Percentiles rank a stretch among this genome's conserved stretches.
Evolutionary conservation across 2,888 invertebrate species (phyloP).

Genomic region (Lithophane ornitopus): DNA sequence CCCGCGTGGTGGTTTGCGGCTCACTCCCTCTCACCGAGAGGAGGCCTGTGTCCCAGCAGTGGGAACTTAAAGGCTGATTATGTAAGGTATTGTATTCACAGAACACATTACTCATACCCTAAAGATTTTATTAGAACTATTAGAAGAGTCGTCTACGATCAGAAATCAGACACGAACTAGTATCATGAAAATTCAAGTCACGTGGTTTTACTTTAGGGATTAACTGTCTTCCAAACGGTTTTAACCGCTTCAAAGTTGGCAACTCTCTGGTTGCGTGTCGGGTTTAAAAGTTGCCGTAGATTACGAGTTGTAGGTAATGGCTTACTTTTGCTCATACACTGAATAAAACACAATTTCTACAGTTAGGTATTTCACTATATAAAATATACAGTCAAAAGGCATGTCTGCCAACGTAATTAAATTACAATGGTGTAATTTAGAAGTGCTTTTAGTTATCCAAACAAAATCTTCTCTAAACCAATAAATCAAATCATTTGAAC

Average conservation of each 20-base stretch:
- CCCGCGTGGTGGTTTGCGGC: too few species aligned
- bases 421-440: too few species aligned
- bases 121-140: not conserved
- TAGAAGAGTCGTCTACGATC: not conserved
- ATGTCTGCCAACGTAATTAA: not conserved
- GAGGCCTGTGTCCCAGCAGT: too few species aligned
- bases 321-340: slow-evolving; percentile 1
- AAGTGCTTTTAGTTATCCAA: not conserved
- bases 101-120: too few species aligned
- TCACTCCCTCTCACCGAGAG: too few species aligned
- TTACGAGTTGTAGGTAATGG: slow-evolving; percentile 37
- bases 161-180: slow-evolving; percentile 21
- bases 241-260: slow-evolving; percentile 46
- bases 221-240: slow-evolving; percentile 37
- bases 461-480: not conserved
- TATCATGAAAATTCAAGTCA: slow-evolving; percentile 36
- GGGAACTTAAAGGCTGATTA: too few species aligned
- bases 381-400: too few species aligned
- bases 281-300: slow-evolving; percentile 55
- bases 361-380: not conserved
- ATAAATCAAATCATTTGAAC: too few species aligned
- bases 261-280: slow-evolving; percentile 41
- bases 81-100: not conserved
- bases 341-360: not conserved
- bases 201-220: slow-evolving; percentile 49